Percentiles rank a stretch among this genome's conserved stretches.
These are phyloP conservation scores for Baccha elongata DNA, from an alignment of 2,888 invertebrate species.

Conservation along the genomic window DNA sequence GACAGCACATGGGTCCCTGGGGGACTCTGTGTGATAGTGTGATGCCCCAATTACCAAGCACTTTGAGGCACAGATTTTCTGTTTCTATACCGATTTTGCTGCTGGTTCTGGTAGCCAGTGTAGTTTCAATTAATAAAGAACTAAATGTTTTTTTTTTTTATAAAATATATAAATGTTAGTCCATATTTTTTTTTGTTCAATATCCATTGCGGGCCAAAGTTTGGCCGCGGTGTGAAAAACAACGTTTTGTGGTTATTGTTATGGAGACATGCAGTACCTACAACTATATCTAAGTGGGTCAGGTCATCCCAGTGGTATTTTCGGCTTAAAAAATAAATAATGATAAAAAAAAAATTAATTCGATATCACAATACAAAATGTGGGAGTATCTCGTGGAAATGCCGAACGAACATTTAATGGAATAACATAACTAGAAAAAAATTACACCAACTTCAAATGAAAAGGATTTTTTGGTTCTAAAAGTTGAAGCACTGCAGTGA, in stretches of 20 bases:
- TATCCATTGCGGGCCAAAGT: slow-evolving; percentile 51
- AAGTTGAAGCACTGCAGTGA: slow-evolving; percentile 35
- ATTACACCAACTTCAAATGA: slow-evolving; percentile 24
- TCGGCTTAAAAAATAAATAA: slow-evolving; percentile 1
- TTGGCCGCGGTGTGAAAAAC: slow-evolving; percentile 67
- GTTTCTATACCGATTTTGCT: background rate
- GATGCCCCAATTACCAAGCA: slow-evolving; percentile 66
- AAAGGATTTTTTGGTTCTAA: slow-evolving; percentile 38
- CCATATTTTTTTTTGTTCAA: background rate
- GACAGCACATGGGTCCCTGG: slow-evolving; percentile 66
- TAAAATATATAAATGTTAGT: slow-evolving; percentile 3
- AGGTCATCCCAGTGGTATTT: slow-evolving; percentile 56
- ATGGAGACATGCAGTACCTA: slow-evolving; percentile 57
- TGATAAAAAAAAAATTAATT: slow-evolving; percentile 8
- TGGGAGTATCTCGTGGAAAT: slow-evolving; percentile 28
- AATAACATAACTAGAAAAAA: slow-evolving; percentile 3
- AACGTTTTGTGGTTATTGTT: slow-evolving; percentile 72
- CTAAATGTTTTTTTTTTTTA: slow-evolving; percentile 63
- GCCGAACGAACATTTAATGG: background rate
- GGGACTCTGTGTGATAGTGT: slow-evolving; percentile 37
- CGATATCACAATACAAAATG: slow-evolving; percentile 27
- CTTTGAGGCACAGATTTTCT: slow-evolving; percentile 30
- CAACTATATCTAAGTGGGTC: slow-evolving; percentile 70
- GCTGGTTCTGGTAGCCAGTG: slow-evolving; percentile 15
- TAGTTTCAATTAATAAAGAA: slow-evolving; percentile 69